Evolutionary conservation across 1,140 invertebrate genomes (phyloP).

Genomic region (Temnothorax longispinosus): DNA sequence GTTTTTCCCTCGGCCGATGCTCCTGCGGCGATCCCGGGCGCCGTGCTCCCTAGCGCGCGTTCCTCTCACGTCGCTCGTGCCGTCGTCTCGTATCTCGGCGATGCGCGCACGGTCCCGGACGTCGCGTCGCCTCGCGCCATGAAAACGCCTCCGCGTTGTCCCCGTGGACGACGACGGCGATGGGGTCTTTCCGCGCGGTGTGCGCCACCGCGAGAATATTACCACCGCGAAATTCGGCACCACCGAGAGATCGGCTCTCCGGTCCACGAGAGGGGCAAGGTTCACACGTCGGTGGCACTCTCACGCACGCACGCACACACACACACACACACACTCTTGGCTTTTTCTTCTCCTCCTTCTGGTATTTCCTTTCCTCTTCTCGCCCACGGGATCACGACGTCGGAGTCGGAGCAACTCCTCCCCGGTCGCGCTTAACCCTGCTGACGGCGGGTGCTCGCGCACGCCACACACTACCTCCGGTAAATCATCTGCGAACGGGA

Average conservation of each 20-base stretch:
- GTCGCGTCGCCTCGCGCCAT: slow-evolving; percentile 41
- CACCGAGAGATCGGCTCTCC: neutral
- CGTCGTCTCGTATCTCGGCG: slow-evolving; percentile 20
- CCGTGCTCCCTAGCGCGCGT: neutral
- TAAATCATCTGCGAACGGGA: slow-evolving; percentile 66
- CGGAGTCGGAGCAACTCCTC: neutral
- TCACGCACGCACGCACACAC: neutral
- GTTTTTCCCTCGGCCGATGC: slow-evolving; percentile 57
- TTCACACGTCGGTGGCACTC: slow-evolving; percentile 34
- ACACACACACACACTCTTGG: neutral
- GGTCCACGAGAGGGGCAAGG: slow-evolving; percentile 1
- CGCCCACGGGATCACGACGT: slow-evolving; percentile 25
- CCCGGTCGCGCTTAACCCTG: neutral
- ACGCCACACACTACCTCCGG: slow-evolving; percentile 69
- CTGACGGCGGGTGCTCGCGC: slow-evolving; percentile 70
- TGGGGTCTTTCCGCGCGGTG: neutral
- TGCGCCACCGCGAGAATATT: slow-evolving; percentile 5
- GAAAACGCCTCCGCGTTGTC: slow-evolving; percentile 26
- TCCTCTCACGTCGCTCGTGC: slow-evolving; percentile 51
- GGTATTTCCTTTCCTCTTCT: neutral
- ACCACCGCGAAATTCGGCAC: neutral
- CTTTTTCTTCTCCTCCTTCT: neutral
- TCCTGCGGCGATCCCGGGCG: neutral
- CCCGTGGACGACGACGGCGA: slow-evolving; percentile 4
- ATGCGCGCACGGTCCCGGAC: slow-evolving; percentile 35